phyloP scores from a whole-genome alignment of 2,888 invertebrate species.

The Maniola hyperantus region DNA sequence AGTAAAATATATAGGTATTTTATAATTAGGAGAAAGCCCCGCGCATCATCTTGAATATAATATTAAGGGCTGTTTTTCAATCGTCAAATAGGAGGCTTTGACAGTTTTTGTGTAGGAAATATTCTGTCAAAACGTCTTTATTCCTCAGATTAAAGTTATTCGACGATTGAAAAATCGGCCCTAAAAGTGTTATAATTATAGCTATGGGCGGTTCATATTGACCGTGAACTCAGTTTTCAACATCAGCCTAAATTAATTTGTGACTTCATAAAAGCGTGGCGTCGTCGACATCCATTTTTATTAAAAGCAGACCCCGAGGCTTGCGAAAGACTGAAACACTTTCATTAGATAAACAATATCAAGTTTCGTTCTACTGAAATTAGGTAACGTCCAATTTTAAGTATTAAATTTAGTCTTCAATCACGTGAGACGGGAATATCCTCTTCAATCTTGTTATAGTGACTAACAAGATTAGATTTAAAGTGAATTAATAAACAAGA shows the following conservation, averaged over 20 bases:
- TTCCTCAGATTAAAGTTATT: no score
- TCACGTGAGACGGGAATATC: constrained; percentile 23
- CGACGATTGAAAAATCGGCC: no score
- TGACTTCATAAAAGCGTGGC: constrained; percentile 75
- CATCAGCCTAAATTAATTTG: constrained; percentile 79
- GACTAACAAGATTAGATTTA: constrained; percentile 1
- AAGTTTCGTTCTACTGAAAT: constrained; percentile 36
- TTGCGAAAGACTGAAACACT: constrained; percentile 46
- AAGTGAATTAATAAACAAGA: background rate
- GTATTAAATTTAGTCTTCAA: constrained; percentile 25
- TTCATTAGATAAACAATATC: constrained; percentile 47
- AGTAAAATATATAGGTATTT: no score
- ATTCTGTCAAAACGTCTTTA: no score
- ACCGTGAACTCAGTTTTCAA: constrained; percentile 78
- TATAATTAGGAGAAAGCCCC: no score
- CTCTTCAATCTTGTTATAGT: constrained; percentile 20
- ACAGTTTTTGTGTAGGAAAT: no score
- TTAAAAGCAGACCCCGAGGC: constrained; percentile 66
- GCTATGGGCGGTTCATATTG: constrained; percentile 67
- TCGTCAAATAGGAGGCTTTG: no score
- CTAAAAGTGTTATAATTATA: constrained; percentile 38
- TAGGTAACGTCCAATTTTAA: constrained; percentile 28
- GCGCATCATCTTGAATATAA: no score
- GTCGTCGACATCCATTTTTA: constrained; percentile 69
- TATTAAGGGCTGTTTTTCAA: no score